phyloP scores from a whole-genome alignment of 2,888 invertebrate species.

The Protophormia terraenovae region DNA sequence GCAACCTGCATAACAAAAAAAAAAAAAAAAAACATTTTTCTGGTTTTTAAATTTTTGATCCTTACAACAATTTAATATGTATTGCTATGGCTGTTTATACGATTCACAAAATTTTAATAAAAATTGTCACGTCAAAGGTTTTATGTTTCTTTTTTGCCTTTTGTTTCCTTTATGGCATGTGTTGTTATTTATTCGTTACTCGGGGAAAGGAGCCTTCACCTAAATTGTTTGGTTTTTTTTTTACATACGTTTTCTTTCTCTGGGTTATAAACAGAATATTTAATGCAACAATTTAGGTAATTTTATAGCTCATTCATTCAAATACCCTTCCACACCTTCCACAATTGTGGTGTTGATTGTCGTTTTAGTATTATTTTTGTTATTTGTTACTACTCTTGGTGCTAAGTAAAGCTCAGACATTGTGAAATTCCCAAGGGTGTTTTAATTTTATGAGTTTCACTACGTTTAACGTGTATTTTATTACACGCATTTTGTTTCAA shows the following conservation, averaged over 20 bases:
- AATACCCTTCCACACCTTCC: not conserved
- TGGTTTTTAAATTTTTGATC: not conserved
- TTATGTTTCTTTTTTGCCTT: slow-evolving; percentile 15
- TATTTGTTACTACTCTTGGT: not conserved
- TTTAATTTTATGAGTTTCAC: slow-evolving; percentile 31
- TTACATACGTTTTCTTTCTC: not conserved
- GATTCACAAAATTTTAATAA: slow-evolving; percentile 16
- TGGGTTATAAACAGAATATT: slow-evolving; percentile 7
- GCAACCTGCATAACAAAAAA: not conserved
- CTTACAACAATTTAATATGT: not conserved
- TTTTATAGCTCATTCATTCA: slow-evolving; percentile 35
- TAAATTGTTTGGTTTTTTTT: not conserved
- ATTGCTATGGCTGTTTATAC: not conserved
- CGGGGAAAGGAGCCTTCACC: not conserved
- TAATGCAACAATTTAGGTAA: slow-evolving; percentile 47
- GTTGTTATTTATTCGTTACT: not conserved
- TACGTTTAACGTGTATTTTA: slow-evolving; percentile 25
- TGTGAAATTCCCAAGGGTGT: slow-evolving; percentile 24
- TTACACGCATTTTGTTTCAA: slow-evolving; percentile 11
- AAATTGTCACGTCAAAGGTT: slow-evolving; percentile 39
- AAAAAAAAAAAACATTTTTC: not conserved
- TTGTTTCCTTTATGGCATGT: not conserved
- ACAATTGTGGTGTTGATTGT: not conserved
- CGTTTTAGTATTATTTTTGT: not conserved
- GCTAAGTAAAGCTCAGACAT: not conserved